Evolutionary conservation across 2,113 vertebrate species (phyloP).

Genomic region (Zapus hudsonius): DNA sequence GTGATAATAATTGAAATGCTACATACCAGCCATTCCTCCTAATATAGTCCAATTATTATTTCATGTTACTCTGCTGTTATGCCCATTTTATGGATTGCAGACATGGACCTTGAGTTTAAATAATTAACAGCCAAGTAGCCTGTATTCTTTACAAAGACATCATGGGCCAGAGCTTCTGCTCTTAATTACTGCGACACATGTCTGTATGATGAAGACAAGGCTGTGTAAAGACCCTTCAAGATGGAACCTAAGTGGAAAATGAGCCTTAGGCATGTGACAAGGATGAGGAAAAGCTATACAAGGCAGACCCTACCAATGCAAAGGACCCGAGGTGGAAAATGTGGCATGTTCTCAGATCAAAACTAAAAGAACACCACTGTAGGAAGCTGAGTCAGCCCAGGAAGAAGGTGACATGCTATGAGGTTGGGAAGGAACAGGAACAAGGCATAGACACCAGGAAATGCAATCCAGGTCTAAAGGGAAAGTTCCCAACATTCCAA

Average conservation of each 20-base stretch:
- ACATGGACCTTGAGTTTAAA: background rate
- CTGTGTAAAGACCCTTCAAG: background rate
- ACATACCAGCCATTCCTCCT: background rate
- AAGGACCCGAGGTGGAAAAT: too few species aligned
- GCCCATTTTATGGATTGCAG: background rate
- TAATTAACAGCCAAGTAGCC: background rate
- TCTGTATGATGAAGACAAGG: background rate
- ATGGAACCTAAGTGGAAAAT: background rate
- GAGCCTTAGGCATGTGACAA: background rate
- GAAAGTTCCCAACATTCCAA: background rate
- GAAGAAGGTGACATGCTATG: background rate
- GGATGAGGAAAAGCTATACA: background rate
- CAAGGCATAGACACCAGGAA: background rate
- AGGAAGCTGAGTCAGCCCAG: background rate
- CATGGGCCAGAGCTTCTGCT: too few species aligned
- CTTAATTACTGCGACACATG: background rate
- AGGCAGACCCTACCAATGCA: too few species aligned
- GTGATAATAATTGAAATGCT: background rate
- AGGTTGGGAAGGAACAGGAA: background rate
- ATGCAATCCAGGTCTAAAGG: background rate
- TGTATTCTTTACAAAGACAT: background rate
- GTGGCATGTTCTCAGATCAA: background rate
- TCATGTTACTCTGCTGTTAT: background rate
- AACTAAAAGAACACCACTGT: background rate
- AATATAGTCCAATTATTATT: background rate